Base-by-base conservation (phyloP, 1,140 invertebrate genomes). In the Diachasmimorpha longicaudata region DNA sequence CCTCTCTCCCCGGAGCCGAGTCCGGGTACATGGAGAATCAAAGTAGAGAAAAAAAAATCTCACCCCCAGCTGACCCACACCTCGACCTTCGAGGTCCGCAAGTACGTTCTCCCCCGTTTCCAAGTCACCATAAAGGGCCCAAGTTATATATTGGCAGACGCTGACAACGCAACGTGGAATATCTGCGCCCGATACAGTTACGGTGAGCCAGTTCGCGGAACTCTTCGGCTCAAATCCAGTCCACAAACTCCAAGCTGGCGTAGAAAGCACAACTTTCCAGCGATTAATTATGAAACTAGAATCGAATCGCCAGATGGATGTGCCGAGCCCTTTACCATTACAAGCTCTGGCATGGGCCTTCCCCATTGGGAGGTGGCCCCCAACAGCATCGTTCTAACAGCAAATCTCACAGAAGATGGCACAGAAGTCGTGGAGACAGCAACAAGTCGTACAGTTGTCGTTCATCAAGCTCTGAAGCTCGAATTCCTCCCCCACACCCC, bases 101-200 rank as follows among this genome's bases (percentile, higher is more conserved):
- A 92, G 81, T 93, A 92, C 79, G 90, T 93, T 39, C 82, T 94
- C 11, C 93, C 93, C 6, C 90, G 92, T 78, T 94, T 93, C 78
- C 91, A 93, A 85, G 90, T 94, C 0, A 90, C 89, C 0, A 88
- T 94, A 11, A 88, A 88, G n/a, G 86, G 91, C 14, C 92, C 93
- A 0, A 85, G 89, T 46, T 92, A 90, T 46, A 90, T 93, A 39
- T 87, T 93, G 46, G 87, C 90, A 0, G 89, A 90, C 44, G 89
- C 90, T 55, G 84, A 89, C 48, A 85, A 83, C 19, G 83, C 93
- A 1, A 90, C 85, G 9, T 90, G 92, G 81, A 90, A 87, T 72
- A 89, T 94, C 14, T 93, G 91, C 80, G 92, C 92, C 5, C 92
- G 93, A 72, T 94, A 95, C 77, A 94, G 93, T 4, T 94, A 94